Conservation (phyloP, 2,888 invertebrate genomes). For the Eledona agricola region DNA sequence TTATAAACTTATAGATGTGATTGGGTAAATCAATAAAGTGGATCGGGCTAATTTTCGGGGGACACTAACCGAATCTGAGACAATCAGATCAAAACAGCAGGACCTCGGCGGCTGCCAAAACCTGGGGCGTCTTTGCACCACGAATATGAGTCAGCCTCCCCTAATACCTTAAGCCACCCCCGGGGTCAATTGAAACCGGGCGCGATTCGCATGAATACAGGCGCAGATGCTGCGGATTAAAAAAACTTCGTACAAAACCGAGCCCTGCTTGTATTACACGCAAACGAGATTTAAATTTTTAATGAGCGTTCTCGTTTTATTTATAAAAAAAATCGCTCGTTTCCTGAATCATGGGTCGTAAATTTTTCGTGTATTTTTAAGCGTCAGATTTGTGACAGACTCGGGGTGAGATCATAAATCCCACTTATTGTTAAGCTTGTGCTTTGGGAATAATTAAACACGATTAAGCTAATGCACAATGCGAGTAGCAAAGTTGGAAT, state of each 20-base stretch:
- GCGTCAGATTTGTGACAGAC: conserved; percentile 22
- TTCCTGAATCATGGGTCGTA: conserved; percentile 32
- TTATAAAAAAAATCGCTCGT: conserved; percentile 31
- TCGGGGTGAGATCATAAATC: background rate
- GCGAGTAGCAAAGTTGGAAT: conserved; percentile 33
- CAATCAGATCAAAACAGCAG: conserved; percentile 53
- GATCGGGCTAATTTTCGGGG: conserved; percentile 45
- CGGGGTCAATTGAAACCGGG: conserved; percentile 48
- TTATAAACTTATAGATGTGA: conserved; percentile 18
- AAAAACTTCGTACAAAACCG: conserved; percentile 35
- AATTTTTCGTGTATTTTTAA: conserved; percentile 34
- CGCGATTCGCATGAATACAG: conserved; percentile 38
- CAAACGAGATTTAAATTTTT: conserved; percentile 42
- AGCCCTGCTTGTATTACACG: conserved; percentile 31
- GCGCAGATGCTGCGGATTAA: conserved; percentile 45
- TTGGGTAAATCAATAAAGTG: conserved; percentile 44
- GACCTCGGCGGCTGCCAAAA: conserved; percentile 39
- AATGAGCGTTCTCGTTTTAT: conserved; percentile 35
- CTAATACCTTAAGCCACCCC: conserved; percentile 52
- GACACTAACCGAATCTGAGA: conserved; percentile 49
- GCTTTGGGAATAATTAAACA: conserved; percentile 33
- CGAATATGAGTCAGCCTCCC: conserved; percentile 45
- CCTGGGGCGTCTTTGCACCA: conserved; percentile 41
- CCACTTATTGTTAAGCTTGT: conserved; percentile 18
- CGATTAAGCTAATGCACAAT: conserved; percentile 35